A percentile compares a stretch with the other conserved stretches of the same genome.
These are phyloP conservation scores for Sebastes fasciatus DNA, from an alignment of 2,113 vertebrate genomes.

Conservation along the genomic window DNA sequence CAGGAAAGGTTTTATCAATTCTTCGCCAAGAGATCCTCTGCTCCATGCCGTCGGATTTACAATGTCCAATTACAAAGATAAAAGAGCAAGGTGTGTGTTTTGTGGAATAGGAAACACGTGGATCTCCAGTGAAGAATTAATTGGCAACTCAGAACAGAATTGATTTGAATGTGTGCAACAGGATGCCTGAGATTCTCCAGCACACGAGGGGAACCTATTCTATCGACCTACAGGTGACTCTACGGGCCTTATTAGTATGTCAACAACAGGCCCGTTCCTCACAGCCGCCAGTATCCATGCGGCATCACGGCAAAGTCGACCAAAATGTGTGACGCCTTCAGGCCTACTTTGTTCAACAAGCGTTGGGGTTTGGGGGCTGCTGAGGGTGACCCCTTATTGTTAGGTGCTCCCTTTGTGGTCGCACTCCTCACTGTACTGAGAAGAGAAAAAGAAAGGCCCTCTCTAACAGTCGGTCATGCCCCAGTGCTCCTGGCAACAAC, in stretches of 20 bases:
- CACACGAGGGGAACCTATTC: neutral
- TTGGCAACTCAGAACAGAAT: neutral
- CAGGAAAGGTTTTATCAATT: constrained; percentile 73
- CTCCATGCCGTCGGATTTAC: constrained; percentile 61
- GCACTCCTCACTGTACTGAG: constrained; percentile 77
- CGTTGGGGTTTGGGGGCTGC: constrained; percentile 66
- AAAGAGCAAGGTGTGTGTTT: constrained; percentile 23
- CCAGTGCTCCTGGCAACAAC: constrained; percentile 86
- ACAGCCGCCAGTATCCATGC: neutral
- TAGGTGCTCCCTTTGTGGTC: constrained; percentile 77
- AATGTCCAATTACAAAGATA: constrained; percentile 63
- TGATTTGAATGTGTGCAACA: neutral
- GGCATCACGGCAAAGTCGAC: neutral
- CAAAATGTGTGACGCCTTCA: constrained; percentile 56
- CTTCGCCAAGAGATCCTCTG: constrained; percentile 34
- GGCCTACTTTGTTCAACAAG: constrained; percentile 60
- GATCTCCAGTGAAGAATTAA: constrained; percentile 21
- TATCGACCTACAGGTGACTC: constrained; percentile 22
- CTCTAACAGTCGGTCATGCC: constrained; percentile 85
- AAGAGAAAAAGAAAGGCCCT: constrained; percentile 75
- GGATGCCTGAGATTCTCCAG: neutral
- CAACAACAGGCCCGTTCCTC: constrained; percentile 15
- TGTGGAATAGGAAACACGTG: constrained; percentile 32
- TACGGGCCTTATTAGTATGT: neutral
- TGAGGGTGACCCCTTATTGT: constrained; percentile 79